phyloP scores from a whole-genome alignment of 2,888 invertebrate genomes.

The Lasioglossum figueresi region DNA sequence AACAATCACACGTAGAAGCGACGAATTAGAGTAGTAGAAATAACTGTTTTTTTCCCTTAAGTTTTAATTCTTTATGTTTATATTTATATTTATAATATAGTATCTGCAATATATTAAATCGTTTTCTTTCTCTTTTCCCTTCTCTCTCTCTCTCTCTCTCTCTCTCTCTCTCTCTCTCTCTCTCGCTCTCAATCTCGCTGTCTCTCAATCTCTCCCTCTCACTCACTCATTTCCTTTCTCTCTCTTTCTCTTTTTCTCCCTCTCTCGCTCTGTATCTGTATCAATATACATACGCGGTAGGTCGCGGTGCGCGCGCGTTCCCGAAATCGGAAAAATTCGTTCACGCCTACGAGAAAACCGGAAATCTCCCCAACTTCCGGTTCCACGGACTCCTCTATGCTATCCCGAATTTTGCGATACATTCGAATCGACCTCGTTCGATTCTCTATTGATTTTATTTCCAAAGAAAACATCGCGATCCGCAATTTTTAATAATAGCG shows the following conservation, averaged over 20 bases:
- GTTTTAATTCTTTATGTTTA: constrained; percentile 67
- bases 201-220: no score
- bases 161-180: neutral
- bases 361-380: neutral
- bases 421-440: neutral
- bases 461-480: no score
- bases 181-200: neutral
- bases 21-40: constrained; percentile 84
- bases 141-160: neutral
- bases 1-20: constrained; percentile 84
- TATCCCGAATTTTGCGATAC: neutral
- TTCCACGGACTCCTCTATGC: neutral
- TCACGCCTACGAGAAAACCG: neutral
- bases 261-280: constrained; percentile 58
- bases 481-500: no score
- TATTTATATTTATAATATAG: constrained; percentile 68
- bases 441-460: neutral
- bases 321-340: neutral
- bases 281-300: constrained; percentile 72
- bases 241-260: neutral
- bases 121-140: constrained; percentile 56
- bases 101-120: constrained; percentile 80
- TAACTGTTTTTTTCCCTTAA: constrained; percentile 76
- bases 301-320: constrained; percentile 52
- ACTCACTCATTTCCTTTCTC: neutral